Conservation (phyloP, 1,140 invertebrate species). For the Lasioglossum baleicum region DNA sequence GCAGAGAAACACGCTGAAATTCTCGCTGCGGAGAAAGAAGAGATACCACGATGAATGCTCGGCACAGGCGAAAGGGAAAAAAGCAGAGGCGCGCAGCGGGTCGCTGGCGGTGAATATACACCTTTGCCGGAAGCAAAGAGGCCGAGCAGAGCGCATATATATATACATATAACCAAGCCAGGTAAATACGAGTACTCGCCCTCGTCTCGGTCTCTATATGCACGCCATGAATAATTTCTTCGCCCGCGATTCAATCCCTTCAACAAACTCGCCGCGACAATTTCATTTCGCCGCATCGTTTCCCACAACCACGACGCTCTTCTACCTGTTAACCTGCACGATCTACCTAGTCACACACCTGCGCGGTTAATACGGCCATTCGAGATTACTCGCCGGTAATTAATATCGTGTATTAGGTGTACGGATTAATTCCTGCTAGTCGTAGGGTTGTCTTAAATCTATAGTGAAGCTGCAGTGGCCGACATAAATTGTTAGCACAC, state of each 20-base stretch:
- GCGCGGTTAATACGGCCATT: no score
- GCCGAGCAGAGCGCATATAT: not conserved
- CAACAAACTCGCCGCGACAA: not conserved
- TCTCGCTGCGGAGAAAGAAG: not conserved
- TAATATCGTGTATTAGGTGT: no score
- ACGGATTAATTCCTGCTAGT: no score
- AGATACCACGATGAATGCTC: not conserved
- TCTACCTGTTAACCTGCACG: no score
- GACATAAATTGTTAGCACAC: no score
- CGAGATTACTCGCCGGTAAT: no score
- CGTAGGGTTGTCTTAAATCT: no score
- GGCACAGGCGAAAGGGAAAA: not conserved
- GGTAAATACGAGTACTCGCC: not conserved
- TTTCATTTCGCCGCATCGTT: not conserved
- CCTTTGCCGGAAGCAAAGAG: constrained; percentile 14
- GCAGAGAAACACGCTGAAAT: not conserved
- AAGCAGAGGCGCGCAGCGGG: not conserved
- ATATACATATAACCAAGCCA: not conserved
- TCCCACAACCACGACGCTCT: no score
- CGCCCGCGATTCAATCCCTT: not conserved
- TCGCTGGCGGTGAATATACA: not conserved
- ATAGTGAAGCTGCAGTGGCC: no score
- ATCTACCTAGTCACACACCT: no score
- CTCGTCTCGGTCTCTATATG: not conserved
- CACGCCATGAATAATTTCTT: constrained; percentile 2